Conservation (phyloP, 1,140 invertebrate species). For the Drosophila sp. region DNA sequence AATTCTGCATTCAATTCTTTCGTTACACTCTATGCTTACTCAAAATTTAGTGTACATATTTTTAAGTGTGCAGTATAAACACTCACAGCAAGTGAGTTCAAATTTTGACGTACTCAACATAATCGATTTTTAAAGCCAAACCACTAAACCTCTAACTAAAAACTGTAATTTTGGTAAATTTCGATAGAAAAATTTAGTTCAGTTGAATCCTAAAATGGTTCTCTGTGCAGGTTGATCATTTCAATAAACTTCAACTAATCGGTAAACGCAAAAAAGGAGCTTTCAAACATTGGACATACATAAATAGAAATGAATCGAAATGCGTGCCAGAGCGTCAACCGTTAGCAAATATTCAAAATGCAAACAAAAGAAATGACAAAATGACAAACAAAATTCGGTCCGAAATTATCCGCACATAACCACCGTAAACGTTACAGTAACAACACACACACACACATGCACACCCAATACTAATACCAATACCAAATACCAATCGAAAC, state of each 20-base stretch:
- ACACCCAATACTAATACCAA: not conserved
- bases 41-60: too few species aligned
- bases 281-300: not conserved
- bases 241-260: not conserved
- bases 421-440: constrained; percentile 10
- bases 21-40: too few species aligned
- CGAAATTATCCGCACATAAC: constrained; percentile 66
- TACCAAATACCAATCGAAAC: not conserved
- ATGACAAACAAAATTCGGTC: constrained; percentile 54
- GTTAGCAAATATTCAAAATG: constrained; percentile 39
- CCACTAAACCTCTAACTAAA: too few species aligned
- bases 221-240: not conserved
- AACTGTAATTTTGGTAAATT: too few species aligned
- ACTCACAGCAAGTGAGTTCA: too few species aligned
- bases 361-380: constrained; percentile 47
- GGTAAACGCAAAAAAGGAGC: too few species aligned
- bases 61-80: too few species aligned
- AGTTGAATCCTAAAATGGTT: too few species aligned
- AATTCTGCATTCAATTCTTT: too few species aligned
- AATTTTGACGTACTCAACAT: too few species aligned
- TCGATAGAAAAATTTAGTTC: too few species aligned
- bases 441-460: constrained; percentile 2
- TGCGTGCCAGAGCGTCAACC: constrained; percentile 15
- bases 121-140: too few species aligned
- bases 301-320: not conserved